phyloP scores from a whole-genome alignment of 2,113 vertebrate species.

The Corythoichthys intestinalis region DNA sequence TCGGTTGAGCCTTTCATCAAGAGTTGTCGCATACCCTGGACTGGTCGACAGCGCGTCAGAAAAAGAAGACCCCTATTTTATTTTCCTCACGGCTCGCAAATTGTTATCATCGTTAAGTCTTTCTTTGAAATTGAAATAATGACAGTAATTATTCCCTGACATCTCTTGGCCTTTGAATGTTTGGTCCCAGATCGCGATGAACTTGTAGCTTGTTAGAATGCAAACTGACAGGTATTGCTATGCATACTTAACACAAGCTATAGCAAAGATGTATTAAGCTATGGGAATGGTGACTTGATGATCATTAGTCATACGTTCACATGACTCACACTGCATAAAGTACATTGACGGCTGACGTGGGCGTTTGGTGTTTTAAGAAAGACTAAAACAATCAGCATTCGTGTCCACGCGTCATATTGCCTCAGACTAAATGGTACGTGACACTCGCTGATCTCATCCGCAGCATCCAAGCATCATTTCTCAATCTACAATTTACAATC shows the following conservation, averaged over 20 bases:
- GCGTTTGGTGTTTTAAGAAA: conserved; percentile 50
- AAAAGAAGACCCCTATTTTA: neutral
- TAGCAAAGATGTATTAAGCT: conserved; percentile 53
- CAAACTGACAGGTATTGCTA: conserved; percentile 43
- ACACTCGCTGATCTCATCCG: conserved; percentile 15
- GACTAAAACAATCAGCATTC: conserved; percentile 16
- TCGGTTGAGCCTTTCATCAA: neutral
- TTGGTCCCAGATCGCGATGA: conserved; percentile 41
- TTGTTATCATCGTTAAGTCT: conserved; percentile 21
- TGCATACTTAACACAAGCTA: conserved; percentile 56
- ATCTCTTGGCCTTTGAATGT: conserved; percentile 52
- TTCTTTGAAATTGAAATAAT: conserved; percentile 9
- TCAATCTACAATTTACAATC: neutral
- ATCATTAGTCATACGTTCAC: conserved; percentile 60
- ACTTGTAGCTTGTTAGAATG: conserved; percentile 65
- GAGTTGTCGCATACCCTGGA: neutral
- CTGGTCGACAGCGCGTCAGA: neutral
- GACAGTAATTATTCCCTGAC: conserved; percentile 36
- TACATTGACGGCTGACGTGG: conserved; percentile 50
- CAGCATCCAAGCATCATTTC: neutral
- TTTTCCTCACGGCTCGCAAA: conserved; percentile 8
- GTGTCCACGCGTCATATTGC: conserved; percentile 14
- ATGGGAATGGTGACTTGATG: conserved; percentile 61
- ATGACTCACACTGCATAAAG: conserved; percentile 49
- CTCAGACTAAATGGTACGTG: conserved; percentile 14